phyloP scores from a whole-genome alignment of 2,888 invertebrate genomes.

The Azorinus chamasolen region DNA sequence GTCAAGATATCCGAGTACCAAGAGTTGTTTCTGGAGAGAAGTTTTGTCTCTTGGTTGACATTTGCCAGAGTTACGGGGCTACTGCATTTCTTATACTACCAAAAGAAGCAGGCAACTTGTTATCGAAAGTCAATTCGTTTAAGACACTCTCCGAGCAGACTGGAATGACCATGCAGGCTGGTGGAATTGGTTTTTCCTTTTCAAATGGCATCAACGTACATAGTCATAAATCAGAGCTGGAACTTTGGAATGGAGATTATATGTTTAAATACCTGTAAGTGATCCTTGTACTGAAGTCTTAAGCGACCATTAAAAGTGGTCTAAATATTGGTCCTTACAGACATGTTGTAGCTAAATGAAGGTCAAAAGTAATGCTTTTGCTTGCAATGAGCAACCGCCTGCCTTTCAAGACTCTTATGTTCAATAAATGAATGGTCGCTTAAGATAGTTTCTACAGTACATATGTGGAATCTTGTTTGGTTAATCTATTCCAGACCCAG shows the following conservation, averaged over 20 bases:
- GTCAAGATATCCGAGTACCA: slow-evolving; percentile 31
- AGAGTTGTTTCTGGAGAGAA: slow-evolving; percentile 18
- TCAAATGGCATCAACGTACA: no score
- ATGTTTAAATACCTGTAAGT: neutral
- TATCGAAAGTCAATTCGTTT: slow-evolving; percentile 33
- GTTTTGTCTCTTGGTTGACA: slow-evolving; percentile 50
- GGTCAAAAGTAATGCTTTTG: no score
- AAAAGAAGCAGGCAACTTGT: slow-evolving; percentile 28
- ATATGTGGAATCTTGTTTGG: slow-evolving; percentile 28
- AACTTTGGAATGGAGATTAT: no score
- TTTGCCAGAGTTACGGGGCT: slow-evolving; percentile 41
- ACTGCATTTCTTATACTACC: slow-evolving; percentile 54
- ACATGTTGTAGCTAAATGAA: no score
- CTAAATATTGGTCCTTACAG: no score
- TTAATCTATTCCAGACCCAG: slow-evolving; percentile 11
- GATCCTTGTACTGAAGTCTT: neutral
- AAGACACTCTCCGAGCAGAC: slow-evolving; percentile 1
- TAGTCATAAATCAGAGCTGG: no score
- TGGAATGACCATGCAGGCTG: no score
- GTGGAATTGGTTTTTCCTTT: no score
- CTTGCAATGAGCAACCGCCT: no score
- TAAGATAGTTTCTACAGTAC: slow-evolving; percentile 43
- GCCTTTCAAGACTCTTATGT: no score
- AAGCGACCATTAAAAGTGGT: slow-evolving; percentile 23
- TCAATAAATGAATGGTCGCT: no score